Conservation (phyloP, 2,113 vertebrate species). For the Trichomycterus rosablanca region DNA sequence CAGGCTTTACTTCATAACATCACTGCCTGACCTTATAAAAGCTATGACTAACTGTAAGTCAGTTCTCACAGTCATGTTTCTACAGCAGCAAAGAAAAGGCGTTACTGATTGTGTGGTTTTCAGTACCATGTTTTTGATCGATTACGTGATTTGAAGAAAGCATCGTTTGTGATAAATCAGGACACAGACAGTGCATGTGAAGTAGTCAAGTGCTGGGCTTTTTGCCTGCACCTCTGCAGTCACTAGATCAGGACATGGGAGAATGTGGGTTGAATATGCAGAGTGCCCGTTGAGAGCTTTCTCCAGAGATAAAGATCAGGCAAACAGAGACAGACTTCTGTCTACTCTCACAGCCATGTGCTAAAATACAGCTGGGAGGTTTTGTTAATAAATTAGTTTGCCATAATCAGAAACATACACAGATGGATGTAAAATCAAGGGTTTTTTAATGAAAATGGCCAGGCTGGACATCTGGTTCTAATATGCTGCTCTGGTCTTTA, state of each 20-base stretch:
- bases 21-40: no score
- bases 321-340: conserved; percentile 29
- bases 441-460: conserved; percentile 51
- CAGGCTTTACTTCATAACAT: no score
- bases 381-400: conserved; percentile 52
- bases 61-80: no score
- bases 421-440: conserved; percentile 47
- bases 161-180: background rate
- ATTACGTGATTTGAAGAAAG: background rate
- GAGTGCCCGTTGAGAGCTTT: conserved; percentile 25
- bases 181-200: background rate
- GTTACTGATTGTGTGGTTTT: no score
- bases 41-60: no score
- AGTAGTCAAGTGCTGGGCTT: background rate
- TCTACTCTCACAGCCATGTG: conserved; percentile 19
- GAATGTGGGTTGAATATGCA: conserved; percentile 15
- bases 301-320: conserved; percentile 35
- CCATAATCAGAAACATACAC: conserved; percentile 54
- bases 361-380: conserved; percentile 46
- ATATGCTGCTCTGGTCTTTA: conserved; percentile 58
- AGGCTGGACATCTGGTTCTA: conserved; percentile 64
- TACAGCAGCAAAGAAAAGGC: no score
- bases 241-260: conserved; percentile 31
- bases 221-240: conserved; percentile 7
- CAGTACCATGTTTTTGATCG: no score